Evolutionary conservation across 2,888 invertebrate species (phyloP), one percentile per base, ranked within the genome.

Genomic region (Biston stratarius): DNA sequence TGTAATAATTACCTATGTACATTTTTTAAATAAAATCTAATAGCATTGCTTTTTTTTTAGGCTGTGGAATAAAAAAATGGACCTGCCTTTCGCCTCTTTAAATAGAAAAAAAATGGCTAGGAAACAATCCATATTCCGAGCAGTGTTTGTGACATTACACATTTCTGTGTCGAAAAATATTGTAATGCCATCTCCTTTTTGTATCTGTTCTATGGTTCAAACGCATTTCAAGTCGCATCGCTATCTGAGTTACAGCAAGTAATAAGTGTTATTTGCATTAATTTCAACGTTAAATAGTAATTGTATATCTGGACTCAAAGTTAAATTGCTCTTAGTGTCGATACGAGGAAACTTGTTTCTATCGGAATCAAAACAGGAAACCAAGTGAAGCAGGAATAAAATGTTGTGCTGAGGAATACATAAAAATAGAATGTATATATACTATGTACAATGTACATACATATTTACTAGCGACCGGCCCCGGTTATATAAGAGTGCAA

Each of bases 221-320:
- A 48, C 45, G 58, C 61, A 64, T 64, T 67, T 44, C 42, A 33
- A 62, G 64, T 60, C 45, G 57, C 60, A 59, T 60, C 59, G 40
- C 55, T 60, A 57, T 67, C 58, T 59, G 62, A 67, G 61, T 62
- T 67, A 47, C 48, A 64, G 55, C 63, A 62, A 67, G 59, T 62
- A 62, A 47, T 40, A 62, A 59, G 61, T 52, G 11, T 10, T 38
- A 57, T 48, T 64, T 56, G 58, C 57, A 57, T 58, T 63, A 45
- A 63, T 51, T 57, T 63, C 57, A 51, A 49, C 49, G 56, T 62
- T 42, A 51, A 36, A 2, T 36, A 36, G 55, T 45, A 64, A 65
- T 60, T 55, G 53, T 61, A 67, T 67, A 64, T 36, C 48, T 45
- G 38, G 48, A 60, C 15, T 44, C 36, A 11, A 33, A 45, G 44